A percentile compares a stretch with the other conserved stretches of the same genome.
phyloP scores from a whole-genome alignment of 64 coral and sea anemone species.

The Montipora sp. region DNA sequence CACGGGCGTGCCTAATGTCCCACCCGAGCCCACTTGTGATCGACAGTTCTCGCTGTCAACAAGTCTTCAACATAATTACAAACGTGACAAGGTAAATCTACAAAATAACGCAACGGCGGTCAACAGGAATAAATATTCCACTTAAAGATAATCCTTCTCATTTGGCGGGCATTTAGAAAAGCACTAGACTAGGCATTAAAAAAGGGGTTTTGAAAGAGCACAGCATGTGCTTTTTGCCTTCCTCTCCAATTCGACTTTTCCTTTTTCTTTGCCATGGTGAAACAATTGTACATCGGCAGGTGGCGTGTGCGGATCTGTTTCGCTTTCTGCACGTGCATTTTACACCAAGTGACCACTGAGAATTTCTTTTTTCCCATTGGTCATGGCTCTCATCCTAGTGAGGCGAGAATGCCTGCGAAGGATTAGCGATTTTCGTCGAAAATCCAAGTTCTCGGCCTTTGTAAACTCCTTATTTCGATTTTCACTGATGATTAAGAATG shows the following conservation, averaged over 20 bases:
- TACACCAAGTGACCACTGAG: slow-evolving; percentile 18
- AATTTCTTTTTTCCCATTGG: slow-evolving; percentile 18
- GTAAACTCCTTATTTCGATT: slow-evolving; percentile 97
- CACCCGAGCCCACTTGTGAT: slow-evolving; percentile 75
- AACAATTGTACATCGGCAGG: slow-evolving; percentile 70
- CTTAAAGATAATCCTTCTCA: slow-evolving; percentile 47
- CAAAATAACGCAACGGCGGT: slow-evolving; percentile 67
- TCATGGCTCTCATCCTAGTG: slow-evolving; percentile 53
- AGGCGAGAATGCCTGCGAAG: slow-evolving; percentile 33
- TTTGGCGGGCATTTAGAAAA: neutral
- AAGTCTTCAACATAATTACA: slow-evolving; percentile 69
- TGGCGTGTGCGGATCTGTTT: slow-evolving; percentile 59
- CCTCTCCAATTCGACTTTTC: slow-evolving; percentile 8
- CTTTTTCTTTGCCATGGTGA: slow-evolving; percentile 5
- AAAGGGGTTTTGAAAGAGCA: neutral
- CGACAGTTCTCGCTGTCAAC: slow-evolving; percentile 88
- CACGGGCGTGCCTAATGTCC: slow-evolving; percentile 75
- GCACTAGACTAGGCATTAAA: neutral
- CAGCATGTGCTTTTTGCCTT: slow-evolving; percentile 12
- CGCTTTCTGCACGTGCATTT: slow-evolving; percentile 67
- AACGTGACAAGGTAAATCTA: slow-evolving; percentile 70
- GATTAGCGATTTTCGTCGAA: slow-evolving; percentile 49
- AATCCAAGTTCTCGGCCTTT: slow-evolving; percentile 68
- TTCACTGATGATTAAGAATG: slow-evolving; percentile 55
- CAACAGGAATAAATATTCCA: slow-evolving; percentile 74